Base-by-base conservation (phyloP, 1,140 invertebrate species). In the Atta texana region DNA sequence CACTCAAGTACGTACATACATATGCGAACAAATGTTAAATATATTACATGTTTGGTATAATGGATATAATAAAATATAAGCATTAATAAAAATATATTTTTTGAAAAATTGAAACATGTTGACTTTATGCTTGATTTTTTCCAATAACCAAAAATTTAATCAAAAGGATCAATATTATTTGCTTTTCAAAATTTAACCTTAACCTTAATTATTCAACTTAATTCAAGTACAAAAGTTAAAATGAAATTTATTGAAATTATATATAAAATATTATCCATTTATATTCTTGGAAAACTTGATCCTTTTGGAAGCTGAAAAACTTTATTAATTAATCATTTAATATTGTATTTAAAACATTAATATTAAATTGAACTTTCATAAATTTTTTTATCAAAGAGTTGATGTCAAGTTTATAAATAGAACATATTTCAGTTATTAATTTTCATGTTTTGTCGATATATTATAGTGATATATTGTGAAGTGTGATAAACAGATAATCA, bases 401-500 rank as follows among this genome's bases (percentile, higher is more conserved):
- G 10, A 18, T 3, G 31, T 7, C n/a, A 57, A 71, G 10, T 59
- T 74, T 74, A 57, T 31, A 24, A 49, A 74, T 7, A 31, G 0
- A 61, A 49, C 3, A 21, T 39, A 51, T 51, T 28, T 49, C 53
- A 16, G 12, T 14, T 44, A 28, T 39, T 14, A 44, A 74, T 34
- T 24, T 34, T 3, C 34, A 24, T 34, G 18, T 57, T 39, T 71
- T 31, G 34, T 24, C 3, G 4, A 57, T 57, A 49, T 49, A 49
- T 34, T 34, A 34, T 34, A 34, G 34, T 34, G 5, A 34, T 39
- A 51, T 78, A 78, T 68, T 39, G 8, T 44, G 39, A 8, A 18
- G 7, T n/a, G 34, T 18, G 77, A 61, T 59, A 61, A 74, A 14
- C 5, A 59, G 18, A 59, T 75, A 61, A 84, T 84, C 55, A n/a